Evolutionary conservation across 2,113 vertebrate species (phyloP).

Genomic region (Hemibates koningsi): DNA sequence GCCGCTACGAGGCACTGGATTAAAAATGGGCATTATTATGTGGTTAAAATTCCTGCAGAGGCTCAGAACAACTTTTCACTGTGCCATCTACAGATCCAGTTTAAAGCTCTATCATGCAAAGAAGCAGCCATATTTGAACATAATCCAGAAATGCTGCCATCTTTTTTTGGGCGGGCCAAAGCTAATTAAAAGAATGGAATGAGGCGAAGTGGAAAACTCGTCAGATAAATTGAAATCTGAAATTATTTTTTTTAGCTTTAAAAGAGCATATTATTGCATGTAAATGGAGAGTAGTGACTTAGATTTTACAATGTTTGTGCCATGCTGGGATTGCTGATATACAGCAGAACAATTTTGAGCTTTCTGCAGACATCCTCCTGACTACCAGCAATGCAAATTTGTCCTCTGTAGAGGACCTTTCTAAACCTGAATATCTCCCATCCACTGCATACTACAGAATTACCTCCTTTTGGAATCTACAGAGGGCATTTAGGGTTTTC

Average conservation of each 20-base stretch:
- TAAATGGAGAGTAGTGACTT: not conserved
- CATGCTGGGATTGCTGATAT: not conserved
- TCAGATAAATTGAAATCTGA: not conserved
- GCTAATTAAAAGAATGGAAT: not conserved
- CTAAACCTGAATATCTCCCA: not conserved
- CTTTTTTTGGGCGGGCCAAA: fast-evolving
- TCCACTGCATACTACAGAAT: not conserved
- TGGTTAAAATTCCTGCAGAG: not conserved
- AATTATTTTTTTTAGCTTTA: not conserved
- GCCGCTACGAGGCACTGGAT: not conserved
- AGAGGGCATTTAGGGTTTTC: not conserved
- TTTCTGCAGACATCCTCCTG: not conserved
- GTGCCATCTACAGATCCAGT: not conserved
- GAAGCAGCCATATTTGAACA: not conserved
- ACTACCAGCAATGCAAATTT: not conserved
- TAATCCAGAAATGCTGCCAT: not conserved
- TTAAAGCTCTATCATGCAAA: not conserved
- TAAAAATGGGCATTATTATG: not conserved
- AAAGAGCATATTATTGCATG: not conserved
- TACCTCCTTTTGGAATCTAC: not conserved
- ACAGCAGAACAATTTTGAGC: not conserved
- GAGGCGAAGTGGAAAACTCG: not conserved
- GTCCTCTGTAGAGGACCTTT: not conserved
- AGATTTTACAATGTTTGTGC: not conserved
- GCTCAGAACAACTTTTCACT: not conserved